A percentile compares a stretch with the other conserved stretches of the same genome.
Evolutionary conservation across 2,888 invertebrate genomes (phyloP).

Genomic region (Amphipoea lucens): DNA sequence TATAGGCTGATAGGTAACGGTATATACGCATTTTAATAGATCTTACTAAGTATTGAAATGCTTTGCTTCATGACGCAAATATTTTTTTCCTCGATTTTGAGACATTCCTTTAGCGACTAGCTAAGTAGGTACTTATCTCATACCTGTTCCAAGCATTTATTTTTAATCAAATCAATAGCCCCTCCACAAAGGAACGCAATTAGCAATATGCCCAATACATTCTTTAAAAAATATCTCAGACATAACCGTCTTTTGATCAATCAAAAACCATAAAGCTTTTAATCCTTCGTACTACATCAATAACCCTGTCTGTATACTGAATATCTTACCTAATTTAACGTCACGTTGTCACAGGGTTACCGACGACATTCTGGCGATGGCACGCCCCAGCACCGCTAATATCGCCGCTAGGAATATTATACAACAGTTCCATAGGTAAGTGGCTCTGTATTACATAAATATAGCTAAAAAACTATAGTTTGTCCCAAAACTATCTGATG

Average conservation of each 20-base stretch:
- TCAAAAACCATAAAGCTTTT: neutral
- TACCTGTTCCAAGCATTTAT: neutral
- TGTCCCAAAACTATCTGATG: neutral
- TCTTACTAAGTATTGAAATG: neutral
- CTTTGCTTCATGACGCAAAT: neutral
- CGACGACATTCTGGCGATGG: slow-evolving; percentile 96
- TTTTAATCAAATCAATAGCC: neutral
- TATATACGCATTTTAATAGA: neutral
- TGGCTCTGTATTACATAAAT: neutral
- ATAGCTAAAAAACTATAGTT: neutral
- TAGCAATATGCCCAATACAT: neutral
- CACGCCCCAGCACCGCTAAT: slow-evolving; percentile 94
- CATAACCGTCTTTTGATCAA: neutral
- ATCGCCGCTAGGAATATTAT: slow-evolving; percentile 94
- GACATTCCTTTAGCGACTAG: neutral
- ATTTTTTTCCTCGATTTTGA: neutral
- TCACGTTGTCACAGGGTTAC: slow-evolving; percentile 92
- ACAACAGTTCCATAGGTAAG: slow-evolving; percentile 93
- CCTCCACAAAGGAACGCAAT: neutral
- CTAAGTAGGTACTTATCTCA: neutral
- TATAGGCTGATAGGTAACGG: no score
- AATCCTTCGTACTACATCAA: neutral
- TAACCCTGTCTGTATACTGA: slow-evolving; percentile 14
- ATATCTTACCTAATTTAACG: slow-evolving; percentile 2
- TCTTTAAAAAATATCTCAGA: neutral